These are phyloP conservation scores for Mesembrinibis cayennensis DNA, from an alignment of 2,113 vertebrate species.

Conservation along the genomic window DNA sequence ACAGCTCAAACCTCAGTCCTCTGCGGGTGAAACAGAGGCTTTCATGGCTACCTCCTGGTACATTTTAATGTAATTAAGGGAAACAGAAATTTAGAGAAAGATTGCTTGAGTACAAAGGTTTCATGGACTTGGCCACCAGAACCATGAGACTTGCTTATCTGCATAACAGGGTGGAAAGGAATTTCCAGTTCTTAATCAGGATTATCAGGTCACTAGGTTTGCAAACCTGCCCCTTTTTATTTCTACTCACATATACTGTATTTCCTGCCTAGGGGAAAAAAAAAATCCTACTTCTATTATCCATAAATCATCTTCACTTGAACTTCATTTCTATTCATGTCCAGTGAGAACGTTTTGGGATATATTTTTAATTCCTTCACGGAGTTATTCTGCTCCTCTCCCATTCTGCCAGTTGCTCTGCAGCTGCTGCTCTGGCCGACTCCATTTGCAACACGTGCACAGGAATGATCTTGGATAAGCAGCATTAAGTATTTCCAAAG, in stretches of 20 bases:
- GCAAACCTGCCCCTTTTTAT: neutral
- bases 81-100: neutral
- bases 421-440: slow-evolving; percentile 1
- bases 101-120: neutral
- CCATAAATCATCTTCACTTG: neutral
- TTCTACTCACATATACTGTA: neutral
- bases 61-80: neutral
- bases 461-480: neutral
- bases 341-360: neutral
- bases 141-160: neutral
- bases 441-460: neutral
- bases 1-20: neutral
- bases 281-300: neutral
- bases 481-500: neutral
- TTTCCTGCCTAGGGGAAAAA: neutral
- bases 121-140: neutral
- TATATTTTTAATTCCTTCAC: neutral
- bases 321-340: neutral
- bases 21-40: accelerated
- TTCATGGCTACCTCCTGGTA: neutral
- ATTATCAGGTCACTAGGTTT: neutral
- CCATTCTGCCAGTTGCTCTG: neutral
- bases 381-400: neutral
- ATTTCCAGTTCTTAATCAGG: slow-evolving; percentile 37
- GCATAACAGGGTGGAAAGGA: neutral